Evolutionary conservation across 2,888 invertebrate genomes (phyloP).

Genomic region (Agriotes lineatus): DNA sequence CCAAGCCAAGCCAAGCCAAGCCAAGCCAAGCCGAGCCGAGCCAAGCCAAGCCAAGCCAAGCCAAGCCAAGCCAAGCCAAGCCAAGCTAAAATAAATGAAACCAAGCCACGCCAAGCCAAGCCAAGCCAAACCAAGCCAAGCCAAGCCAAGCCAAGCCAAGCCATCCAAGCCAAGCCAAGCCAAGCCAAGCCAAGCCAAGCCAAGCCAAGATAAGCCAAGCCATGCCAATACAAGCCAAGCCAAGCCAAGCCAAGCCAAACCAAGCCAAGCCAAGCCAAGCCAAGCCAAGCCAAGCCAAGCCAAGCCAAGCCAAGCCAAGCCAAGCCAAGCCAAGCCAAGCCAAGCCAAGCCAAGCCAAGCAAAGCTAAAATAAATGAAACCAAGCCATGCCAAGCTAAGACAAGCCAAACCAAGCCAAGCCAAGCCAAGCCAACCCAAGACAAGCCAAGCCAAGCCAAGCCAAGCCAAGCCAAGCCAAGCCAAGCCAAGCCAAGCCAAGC

Average conservation of each 20-base stretch:
- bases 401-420: slow-evolving; percentile 1
- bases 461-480: neutral
- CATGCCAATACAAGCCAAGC: neutral
- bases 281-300: neutral
- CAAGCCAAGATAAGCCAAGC: too few relatives aligned
- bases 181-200: neutral
- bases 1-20: slow-evolving; percentile 1
- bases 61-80: too few relatives aligned
- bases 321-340: slow-evolving; percentile 1
- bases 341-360: neutral
- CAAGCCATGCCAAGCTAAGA: neutral
- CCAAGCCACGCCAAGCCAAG: neutral
- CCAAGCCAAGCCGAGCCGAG: neutral
- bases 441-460: neutral
- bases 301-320: slow-evolving; percentile 1
- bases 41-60: neutral
- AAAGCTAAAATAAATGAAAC: neutral
- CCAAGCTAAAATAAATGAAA: too few relatives aligned
- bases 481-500: neutral
- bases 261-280: slow-evolving; percentile 1
- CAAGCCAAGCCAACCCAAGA: neutral
- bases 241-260: neutral
- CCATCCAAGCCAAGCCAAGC: too few relatives aligned
- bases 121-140: too few relatives aligned
- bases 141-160: too few relatives aligned